Base-by-base conservation (phyloP, 2,797 vertebrate genomes). In the Eidolon dupreanum region DNA sequence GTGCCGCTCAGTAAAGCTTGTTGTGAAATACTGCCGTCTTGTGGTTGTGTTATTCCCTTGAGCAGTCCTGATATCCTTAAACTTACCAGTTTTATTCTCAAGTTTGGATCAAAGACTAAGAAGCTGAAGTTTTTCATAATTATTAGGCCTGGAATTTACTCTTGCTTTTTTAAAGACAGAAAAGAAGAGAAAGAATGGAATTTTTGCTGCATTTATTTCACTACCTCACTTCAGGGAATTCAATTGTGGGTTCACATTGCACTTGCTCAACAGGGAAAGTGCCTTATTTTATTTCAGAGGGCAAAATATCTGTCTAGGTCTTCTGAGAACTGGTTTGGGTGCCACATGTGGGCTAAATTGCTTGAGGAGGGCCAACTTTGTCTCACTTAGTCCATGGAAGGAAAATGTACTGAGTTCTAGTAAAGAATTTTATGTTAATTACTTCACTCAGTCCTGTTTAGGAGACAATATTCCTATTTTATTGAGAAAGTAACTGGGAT, bases 191-290 rank as follows among this genome's bases (percentile, higher is more conserved):
- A 81, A 68, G 15, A 15, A 20, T 7, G 28, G 1, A 0, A 22
- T 68, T 82, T 61, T 24, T 36, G 33, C 12, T 79, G 84, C 17
- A 15, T 82, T 86, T 93, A 77, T 83, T 57, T 95, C 66, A n/a
- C 53, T 75, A 8, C 22, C 10, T 90, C 31, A 15, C 4, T n/a
- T 12, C 8, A 79, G 53, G 55, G 24, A 86, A 70, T 86, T 88
- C 51, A 33, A 49, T 22, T 36, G 31, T 51, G 28, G 9, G 11
- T 1, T 88, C 13, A 71, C n/a, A 6, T 53, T 83, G 17, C 19
- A 12, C 28, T 51, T 82, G 38, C 22, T 65, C 68, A 46, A 6
- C 2, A 82, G 12, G 8, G 2, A 78, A 49, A 36, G 6, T 4
- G 1, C 43, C 43, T 70, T 71, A 28, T 79, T 83, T 79, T 79